Percentiles rank a stretch among this genome's conserved stretches.
These are phyloP conservation scores for Tragelaphus buxtoni DNA, from an alignment of 2,113 vertebrate genomes.

Conservation along the genomic window DNA sequence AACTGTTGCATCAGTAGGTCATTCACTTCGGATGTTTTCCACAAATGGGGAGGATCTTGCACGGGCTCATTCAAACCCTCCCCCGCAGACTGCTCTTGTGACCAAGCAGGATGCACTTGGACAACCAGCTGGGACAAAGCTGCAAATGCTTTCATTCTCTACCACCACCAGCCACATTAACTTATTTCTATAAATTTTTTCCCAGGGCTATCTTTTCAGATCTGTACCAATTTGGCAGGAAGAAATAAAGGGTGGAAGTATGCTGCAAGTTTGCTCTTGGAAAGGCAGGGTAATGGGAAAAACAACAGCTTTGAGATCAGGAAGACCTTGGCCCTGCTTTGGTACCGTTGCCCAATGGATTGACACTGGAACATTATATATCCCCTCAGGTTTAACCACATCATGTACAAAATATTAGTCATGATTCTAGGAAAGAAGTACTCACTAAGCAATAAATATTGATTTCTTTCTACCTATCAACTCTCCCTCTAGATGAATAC, in stretches of 20 bases:
- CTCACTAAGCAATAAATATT: background rate
- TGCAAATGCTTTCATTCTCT: background rate
- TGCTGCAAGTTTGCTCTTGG: background rate
- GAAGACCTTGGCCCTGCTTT: background rate
- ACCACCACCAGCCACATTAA: background rate
- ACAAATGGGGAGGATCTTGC: background rate
- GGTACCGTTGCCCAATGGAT: background rate
- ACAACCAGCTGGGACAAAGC: background rate
- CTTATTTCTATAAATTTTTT: background rate
- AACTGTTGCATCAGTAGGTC: background rate
- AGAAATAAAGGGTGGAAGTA: background rate
- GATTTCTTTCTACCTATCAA: background rate
- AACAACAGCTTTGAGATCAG: background rate
- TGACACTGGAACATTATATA: background rate
- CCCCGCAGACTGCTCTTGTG: background rate
- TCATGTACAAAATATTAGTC: background rate
- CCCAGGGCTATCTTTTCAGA: background rate
- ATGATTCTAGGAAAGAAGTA: background rate
- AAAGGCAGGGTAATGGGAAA: background rate
- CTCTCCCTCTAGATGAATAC: background rate
- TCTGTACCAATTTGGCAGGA: background rate
- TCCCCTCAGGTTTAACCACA: background rate
- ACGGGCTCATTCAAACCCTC: background rate
- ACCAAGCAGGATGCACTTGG: background rate
- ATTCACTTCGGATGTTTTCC: background rate